Evolutionary conservation across 1,140 invertebrate species (phyloP), one percentile per base, ranked within the genome.

Genomic region (Carposina sasakii): DNA sequence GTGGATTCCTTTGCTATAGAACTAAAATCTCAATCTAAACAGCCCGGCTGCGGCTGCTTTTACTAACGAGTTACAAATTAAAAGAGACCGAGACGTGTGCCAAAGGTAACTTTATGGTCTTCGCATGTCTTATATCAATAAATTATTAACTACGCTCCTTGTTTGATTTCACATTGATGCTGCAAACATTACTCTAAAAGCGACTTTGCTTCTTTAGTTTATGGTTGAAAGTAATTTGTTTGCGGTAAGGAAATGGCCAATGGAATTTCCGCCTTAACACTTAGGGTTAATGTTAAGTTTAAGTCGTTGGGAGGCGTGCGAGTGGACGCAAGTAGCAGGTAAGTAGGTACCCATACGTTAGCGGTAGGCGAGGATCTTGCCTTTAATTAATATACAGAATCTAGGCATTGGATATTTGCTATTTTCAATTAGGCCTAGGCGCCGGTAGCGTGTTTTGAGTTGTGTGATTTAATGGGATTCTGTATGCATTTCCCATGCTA

Each of bases 61-160:
- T 72, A 71, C 76, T 81, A 81, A 83, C 78, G 70, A 83, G 64
- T 76, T 76, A 81, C 79, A 83, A 81, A 81, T 81, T 81, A 79
- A 74, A 81, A 81, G 75, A 70, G 75, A 73, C 72, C 71, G 70
- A 71, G 69, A 79, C 76, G 71, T 79, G 76, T 83, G 75, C 76
- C 79, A 79, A 81, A 77, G 72, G 70, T 71, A 79, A 77, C 79
- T 83, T 83, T 81, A 83, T 83, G 76, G 79, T 73, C 76, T 76
- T 83, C 67, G 79, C 79, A 83, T 83, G 79, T 83, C 67, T 81
- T 79, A 81, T 81, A 83, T 83, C 79, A 81, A 83, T 83, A 83
- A 83, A 83, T 83, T 81, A 83, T 83, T 83, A 81, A 81, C 78
- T 74, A 76, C 79, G 75, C 73, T 75, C 67, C 76, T 78, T 81